These are phyloP conservation scores for Polyodon spathula DNA, from an alignment of 2,113 vertebrate genomes.

Conservation along the genomic window DNA sequence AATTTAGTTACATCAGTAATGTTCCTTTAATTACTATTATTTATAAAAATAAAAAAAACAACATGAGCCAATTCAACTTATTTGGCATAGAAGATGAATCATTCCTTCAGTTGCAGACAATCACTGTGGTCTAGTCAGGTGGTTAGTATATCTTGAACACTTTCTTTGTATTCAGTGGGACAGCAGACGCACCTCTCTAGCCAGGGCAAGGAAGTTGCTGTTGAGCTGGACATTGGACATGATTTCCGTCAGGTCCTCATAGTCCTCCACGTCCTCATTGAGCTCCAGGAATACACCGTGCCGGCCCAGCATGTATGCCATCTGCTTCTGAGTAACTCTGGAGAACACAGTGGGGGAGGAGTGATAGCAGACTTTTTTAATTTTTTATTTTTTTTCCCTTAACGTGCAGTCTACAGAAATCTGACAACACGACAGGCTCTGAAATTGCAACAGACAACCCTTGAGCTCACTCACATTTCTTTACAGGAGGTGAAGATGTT, in stretches of 20 bases:
- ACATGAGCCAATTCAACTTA: no score
- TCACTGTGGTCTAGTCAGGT: no score
- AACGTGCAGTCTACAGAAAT: not conserved
- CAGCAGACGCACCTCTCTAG: slow-evolving; percentile 73
- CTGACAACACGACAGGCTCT: not conserved
- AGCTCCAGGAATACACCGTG: slow-evolving; percentile 94
- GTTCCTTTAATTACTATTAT: no score
- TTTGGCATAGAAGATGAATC: no score
- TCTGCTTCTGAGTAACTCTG: slow-evolving; percentile 94
- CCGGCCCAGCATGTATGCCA: slow-evolving; percentile 95
- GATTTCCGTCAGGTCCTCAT: slow-evolving; percentile 93
- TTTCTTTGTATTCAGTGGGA: not conserved
- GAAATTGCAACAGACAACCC: not conserved
- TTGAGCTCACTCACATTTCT: slow-evolving; percentile 73
- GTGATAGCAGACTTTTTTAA: no score
- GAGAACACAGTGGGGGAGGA: not conserved
- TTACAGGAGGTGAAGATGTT: slow-evolving; percentile 98
- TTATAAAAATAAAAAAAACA: no score
- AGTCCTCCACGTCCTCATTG: slow-evolving; percentile 93
- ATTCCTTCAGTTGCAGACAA: no score
- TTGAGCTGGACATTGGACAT: slow-evolving; percentile 99
- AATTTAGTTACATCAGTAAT: no score
- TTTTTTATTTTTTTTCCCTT: no score
- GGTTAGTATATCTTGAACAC: not conserved
- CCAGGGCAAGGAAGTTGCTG: slow-evolving; percentile 91